phyloP scores from a whole-genome alignment of 2,797 vertebrate genomes.

The Dendrocincla tyrannina region DNA sequence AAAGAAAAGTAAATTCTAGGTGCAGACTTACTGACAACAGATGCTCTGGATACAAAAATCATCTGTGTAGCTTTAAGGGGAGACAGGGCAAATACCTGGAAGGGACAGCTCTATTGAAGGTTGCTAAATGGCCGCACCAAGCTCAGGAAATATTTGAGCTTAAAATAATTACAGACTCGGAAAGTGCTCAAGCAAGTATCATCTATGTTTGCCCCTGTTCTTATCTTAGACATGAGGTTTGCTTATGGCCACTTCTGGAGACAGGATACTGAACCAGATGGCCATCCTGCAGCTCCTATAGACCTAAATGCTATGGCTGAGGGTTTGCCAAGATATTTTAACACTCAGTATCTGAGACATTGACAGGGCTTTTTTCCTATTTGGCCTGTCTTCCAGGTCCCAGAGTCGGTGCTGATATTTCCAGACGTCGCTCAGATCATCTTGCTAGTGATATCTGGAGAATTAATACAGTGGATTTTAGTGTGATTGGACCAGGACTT shows the following conservation, averaged over 20 bases:
- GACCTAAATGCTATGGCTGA: neutral
- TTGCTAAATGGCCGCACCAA: neutral
- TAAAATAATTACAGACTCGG: constrained; percentile 10
- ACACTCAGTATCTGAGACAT: neutral
- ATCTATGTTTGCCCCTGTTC: neutral
- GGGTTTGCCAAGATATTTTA: neutral
- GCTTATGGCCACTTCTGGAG: neutral
- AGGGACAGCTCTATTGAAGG: neutral
- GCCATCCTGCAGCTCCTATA: neutral
- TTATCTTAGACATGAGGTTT: neutral
- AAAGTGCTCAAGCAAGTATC: neutral
- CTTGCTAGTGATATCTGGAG: neutral
- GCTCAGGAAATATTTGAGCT: neutral
- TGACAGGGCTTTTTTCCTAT: neutral
- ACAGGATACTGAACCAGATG: constrained; percentile 15
- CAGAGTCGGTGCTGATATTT: neutral
- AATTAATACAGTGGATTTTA: neutral
- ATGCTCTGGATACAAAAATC: neutral
- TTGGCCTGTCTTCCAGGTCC: neutral
- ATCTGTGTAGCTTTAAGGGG: neutral
- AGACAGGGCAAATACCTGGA: neutral
- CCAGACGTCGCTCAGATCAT: neutral
- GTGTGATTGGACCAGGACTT: neutral
- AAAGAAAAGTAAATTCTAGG: neutral
- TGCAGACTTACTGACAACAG: neutral